These are phyloP conservation scores for Gracilinanus agilis DNA, from an alignment of 2,113 vertebrate genomes.

Conservation along the genomic window DNA sequence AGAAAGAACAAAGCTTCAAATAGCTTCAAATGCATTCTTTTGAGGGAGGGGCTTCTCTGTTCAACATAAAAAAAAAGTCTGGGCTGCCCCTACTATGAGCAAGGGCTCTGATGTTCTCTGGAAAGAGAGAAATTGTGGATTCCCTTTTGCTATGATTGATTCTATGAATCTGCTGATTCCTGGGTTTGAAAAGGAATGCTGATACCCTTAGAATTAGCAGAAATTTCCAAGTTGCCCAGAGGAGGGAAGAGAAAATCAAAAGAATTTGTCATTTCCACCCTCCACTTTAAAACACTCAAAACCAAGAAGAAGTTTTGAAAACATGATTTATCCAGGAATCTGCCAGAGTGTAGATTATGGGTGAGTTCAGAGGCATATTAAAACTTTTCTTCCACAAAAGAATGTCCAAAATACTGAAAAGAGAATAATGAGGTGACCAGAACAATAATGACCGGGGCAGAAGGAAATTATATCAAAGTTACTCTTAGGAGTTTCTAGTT, in stretches of 20 bases:
- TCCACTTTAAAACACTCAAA: slow-evolving; percentile 25
- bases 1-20: not conserved
- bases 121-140: slow-evolving; percentile 45
- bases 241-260: slow-evolving; percentile 49
- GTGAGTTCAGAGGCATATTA: too few relatives aligned
- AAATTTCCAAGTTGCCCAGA: slow-evolving; percentile 59
- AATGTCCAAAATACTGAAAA: not conserved
- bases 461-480: slow-evolving; percentile 22
- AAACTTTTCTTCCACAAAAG: not conserved
- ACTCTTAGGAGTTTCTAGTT: slow-evolving; percentile 37
- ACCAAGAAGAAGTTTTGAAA: slow-evolving; percentile 33
- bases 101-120: not conserved
- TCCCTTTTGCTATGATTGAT: slow-evolving; percentile 3
- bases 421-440: not conserved
- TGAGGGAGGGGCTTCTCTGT: not conserved
- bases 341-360: not conserved
- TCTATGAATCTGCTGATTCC: slow-evolving; percentile 28
- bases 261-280: not conserved
- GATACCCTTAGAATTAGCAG: slow-evolving; percentile 11
- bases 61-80: not conserved
- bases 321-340: slow-evolving; percentile 9
- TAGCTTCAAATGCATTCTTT: not conserved
- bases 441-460: not conserved
- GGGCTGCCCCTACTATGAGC: not conserved
- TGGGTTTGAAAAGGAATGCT: not conserved